Base-by-base conservation (phyloP, 2,888 invertebrate species). In the Xestobium rufovillosum region DNA sequence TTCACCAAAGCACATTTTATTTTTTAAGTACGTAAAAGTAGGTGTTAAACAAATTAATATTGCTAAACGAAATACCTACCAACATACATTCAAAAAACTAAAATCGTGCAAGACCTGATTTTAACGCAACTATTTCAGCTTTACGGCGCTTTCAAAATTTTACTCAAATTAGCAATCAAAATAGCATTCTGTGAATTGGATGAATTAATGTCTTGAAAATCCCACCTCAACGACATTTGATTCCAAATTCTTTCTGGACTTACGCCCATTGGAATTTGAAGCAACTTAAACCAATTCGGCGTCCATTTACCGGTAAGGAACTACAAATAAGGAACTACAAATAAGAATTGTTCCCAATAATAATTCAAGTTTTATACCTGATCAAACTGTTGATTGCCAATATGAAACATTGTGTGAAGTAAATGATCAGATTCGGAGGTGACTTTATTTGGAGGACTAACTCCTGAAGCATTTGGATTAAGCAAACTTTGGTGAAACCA, bases 391-490 rank as follows among this genome's bases (percentile, higher is more conserved):
- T 70, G 68, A 42, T 76, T 70, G 8, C 83, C 85, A 39, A 87
- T 84, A 53, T 83, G 83, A 55, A 87, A 88, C 85, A 87, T 86
- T 4, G 76, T 75, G 54, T 82, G 78, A 0, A 85, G 63, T 8
- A 87, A 63, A 0, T 78, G 74, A 0, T 72, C 67, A 26, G 60
- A 55, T 9, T 52, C 50, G 43, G 64, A 58, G 14, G 47, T 39
- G 4, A 55, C 52, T 40, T 49, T 50, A 44, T 61, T 62, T 2
- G 63, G 59, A 47, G 51, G 37, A 38, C 53, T 68, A 42, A 45
- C 64, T 33, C 61, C 60, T 38, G 55, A 54, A 3, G 59, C 56
- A 39, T 66, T 55, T 47, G 61, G 65, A 1, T 67, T 61, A 12
- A 63, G 72, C 29, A 85, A 55, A 39, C 76, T 71, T 45, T 74